Percentiles rank a stretch among this genome's conserved stretches.
These are phyloP conservation scores for Oscarella lobularis DNA, from an alignment of 37 sponge, comb jelly and placozoan species.

Conservation along the genomic window DNA sequence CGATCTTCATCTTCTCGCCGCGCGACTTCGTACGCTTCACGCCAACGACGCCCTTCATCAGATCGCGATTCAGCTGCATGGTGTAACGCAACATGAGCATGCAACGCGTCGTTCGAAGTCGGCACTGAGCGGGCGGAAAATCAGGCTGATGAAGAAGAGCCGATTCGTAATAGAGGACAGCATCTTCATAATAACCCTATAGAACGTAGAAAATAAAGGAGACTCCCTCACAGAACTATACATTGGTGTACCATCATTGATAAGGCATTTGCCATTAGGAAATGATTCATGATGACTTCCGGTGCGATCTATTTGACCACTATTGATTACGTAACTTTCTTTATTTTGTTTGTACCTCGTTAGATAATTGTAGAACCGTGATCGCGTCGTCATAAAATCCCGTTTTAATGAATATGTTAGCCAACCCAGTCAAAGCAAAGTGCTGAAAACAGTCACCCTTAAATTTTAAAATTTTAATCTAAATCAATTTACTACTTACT, in stretches of 20 bases:
- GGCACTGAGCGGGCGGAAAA: neutral
- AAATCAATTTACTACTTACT: constrained; percentile 20
- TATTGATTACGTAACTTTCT: neutral
- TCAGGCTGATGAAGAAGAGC: neutral
- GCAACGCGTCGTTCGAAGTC: neutral
- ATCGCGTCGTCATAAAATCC: neutral
- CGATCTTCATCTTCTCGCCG: neutral
- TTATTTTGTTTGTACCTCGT: neutral
- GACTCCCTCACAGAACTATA: neutral
- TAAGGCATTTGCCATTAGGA: neutral
- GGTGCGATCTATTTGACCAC: neutral
- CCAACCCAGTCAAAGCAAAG: neutral
- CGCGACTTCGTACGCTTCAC: neutral
- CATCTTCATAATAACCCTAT: neutral
- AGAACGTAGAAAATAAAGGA: too few species aligned
- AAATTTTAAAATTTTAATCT: neutral
- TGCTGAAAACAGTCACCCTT: neutral
- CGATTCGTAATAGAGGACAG: neutral
- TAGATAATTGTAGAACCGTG: neutral
- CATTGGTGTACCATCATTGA: neutral
- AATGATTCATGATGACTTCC: neutral
- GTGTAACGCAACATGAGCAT: neutral
- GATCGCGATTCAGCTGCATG: neutral
- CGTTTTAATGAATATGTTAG: neutral
- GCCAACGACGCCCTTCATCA: neutral